A percentile compares a stretch with the other conserved stretches of the same genome.
phyloP scores from a whole-genome alignment of 30 jellyfish, hydroid and myxozoan species.

The Pelagia noctiluca region DNA sequence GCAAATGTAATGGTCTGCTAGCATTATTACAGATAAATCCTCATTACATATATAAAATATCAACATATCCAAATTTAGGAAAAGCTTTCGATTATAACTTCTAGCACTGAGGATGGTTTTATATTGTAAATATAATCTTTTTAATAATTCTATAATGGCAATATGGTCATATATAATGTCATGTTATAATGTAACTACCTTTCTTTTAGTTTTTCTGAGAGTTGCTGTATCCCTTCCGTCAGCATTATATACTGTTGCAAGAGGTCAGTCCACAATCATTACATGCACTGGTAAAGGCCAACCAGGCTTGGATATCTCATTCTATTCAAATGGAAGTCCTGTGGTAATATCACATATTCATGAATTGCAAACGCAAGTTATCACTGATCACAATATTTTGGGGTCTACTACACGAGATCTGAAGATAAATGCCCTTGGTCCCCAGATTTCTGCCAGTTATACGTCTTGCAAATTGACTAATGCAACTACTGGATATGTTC shows the following conservation, averaged over 20 bases:
- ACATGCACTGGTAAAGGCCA: slow-evolving; percentile 46
- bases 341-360: slow-evolving; percentile 13
- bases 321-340: slow-evolving; percentile 9
- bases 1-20: no score
- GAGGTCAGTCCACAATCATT: slow-evolving; percentile 5
- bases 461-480: slow-evolving; percentile 4
- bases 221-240: slow-evolving; percentile 28
- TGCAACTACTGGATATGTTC: slow-evolving; percentile 2
- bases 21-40: no score
- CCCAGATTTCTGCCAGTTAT: neutral
- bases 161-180: no score
- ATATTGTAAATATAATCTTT: no score
- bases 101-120: no score
- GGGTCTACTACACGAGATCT: slow-evolving; percentile 10
- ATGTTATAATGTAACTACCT: no score
- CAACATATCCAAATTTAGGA: no score
- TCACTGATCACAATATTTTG: slow-evolving; percentile 15
- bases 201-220: no score
- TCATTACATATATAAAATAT: no score
- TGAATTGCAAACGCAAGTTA: slow-evolving; percentile 10
- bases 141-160: no score
- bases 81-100: no score
- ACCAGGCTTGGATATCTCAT: slow-evolving; percentile 27
- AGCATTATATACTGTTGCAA: slow-evolving; percentile 23
- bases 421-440: slow-evolving; percentile 30